Base-by-base conservation (phyloP, 2,113 vertebrate genomes). In the Callionymus lyra region DNA sequence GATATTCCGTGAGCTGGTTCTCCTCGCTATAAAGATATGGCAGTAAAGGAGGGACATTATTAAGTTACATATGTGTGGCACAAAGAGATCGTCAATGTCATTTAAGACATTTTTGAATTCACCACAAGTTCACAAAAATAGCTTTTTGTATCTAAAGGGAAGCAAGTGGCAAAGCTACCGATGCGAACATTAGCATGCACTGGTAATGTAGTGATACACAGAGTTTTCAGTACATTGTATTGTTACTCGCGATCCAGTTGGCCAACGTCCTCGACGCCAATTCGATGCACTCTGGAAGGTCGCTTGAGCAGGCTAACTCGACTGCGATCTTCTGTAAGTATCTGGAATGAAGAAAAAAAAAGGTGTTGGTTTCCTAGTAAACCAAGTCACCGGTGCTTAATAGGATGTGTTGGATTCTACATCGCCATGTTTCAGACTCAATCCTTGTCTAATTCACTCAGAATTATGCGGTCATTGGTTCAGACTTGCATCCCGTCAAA, bases 311-410 rank as follows among this genome's bases (percentile, higher is more conserved):
- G 17, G 91, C 90, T 0, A 89, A 68, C 12, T 64, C 44, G 46
- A 97, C 65, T 56, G 90, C 85, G 0, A 68, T 80, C 9, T 89
- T 21, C 79, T 94, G 85, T 0, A 37, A 87, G 70, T 88, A 85
- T 70, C 95, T 98, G 27, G 2, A 34, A 49, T 57, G n/a, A n/a
- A 13, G 27, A 17, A 17, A 47, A 38, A 12, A 16, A 40, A 40
- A 11, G 6, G 6, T 16, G 12, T 16, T 6, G 16, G 10, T 0
- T 37, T 13, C 12, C 6, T 3, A 10, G 11, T 4, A 9, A 14
- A 38, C 6, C 6, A 16, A 15, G 10, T 16, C 10, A 10, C 8
- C 1, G 11, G 16, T 2, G 9, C 5, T 38, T 9, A n/a, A 12
- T 9, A 12, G 9, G n/a, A 13, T 37, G 2, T 6, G 35, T 14